Evolutionary conservation across 92 coral and sea anemone genomes (phyloP).

Genomic region (Zoanthus solanderi): DNA sequence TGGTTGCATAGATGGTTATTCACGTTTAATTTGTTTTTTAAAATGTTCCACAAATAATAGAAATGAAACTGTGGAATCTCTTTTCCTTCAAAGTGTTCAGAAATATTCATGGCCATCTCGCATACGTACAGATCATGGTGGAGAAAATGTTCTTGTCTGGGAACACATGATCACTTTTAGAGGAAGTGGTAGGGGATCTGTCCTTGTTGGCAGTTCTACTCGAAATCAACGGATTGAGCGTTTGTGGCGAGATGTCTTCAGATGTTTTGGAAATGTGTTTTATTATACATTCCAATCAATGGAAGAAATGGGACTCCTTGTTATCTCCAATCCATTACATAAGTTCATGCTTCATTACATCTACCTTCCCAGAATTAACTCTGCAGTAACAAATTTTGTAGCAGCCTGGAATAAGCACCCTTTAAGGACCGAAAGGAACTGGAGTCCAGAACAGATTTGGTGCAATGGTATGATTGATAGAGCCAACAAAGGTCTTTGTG

Average conservation of each 20-base stretch:
- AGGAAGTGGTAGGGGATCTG: constrained; percentile 63
- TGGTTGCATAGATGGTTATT: constrained; percentile 66
- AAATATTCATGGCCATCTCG: constrained; percentile 64
- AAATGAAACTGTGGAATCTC: constrained; percentile 58
- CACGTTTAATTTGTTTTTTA: constrained; percentile 58
- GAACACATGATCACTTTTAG: constrained; percentile 57
- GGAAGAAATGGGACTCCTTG: constrained; percentile 70
- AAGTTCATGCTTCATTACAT: constrained; percentile 66
- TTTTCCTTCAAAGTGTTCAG: constrained; percentile 54
- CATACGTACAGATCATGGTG: constrained; percentile 66
- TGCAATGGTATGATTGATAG: constrained; percentile 80
- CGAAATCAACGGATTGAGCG: constrained; percentile 72
- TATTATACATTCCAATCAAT: constrained; percentile 66
- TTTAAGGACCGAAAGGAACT: constrained; percentile 74
- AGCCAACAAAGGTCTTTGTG: constrained; percentile 64
- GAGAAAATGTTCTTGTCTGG: constrained; percentile 67
- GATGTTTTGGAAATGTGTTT: constrained; percentile 69
- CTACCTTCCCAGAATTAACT: constrained; percentile 66
- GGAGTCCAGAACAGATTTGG: constrained; percentile 80
- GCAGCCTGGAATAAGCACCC: constrained; percentile 81
- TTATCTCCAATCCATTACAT: constrained; percentile 55
- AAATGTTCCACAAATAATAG: constrained; percentile 74
- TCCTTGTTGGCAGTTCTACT: constrained; percentile 61
- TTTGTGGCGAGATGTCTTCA: constrained; percentile 73
- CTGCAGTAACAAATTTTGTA: constrained; percentile 64